A percentile compares a stretch with the other conserved stretches of the same genome.
phyloP scores from a whole-genome alignment of 2,113 vertebrate genomes.

The Sinocyclocheilus anophthalmus region DNA sequence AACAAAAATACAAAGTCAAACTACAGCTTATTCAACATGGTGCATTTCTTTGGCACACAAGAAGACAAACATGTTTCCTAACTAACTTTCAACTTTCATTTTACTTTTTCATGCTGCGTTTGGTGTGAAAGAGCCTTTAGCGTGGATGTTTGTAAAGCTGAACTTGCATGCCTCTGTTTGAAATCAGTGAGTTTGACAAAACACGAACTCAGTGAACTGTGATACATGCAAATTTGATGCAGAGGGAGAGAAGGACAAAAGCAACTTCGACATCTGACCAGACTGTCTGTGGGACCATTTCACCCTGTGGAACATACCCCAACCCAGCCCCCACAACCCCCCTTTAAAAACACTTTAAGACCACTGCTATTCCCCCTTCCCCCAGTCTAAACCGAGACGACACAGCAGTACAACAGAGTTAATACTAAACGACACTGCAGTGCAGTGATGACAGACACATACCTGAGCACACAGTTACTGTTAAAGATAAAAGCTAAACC shows the following conservation, averaged over 20 bases:
- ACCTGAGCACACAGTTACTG: not conserved
- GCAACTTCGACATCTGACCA: constrained; percentile 31
- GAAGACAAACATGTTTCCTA: not conserved
- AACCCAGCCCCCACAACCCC: constrained; percentile 41
- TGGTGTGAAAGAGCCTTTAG: not conserved
- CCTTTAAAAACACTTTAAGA: constrained; percentile 42
- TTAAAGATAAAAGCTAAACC: not conserved
- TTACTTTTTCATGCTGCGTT: not conserved
- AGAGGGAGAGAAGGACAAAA: constrained; percentile 38
- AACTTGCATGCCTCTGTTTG: not conserved
- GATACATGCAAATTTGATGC: constrained; percentile 51
- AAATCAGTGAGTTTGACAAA: constrained; percentile 2
- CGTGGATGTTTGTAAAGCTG: not conserved
- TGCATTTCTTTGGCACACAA: not conserved
- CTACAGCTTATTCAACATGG: not conserved
- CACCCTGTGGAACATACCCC: constrained; percentile 40
- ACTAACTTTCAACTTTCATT: not conserved
- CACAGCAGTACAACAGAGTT: constrained; percentile 20
- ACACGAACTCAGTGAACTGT: constrained; percentile 16
- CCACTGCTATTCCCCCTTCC: constrained; percentile 33
- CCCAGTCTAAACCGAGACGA: constrained; percentile 19
- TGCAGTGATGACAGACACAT: not conserved
- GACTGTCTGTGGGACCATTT: constrained; percentile 31
- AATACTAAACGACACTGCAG: not conserved
- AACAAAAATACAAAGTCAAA: not conserved